Percentiles rank a stretch among this genome's conserved stretches.
Evolutionary conservation across 1,140 invertebrate species (phyloP).

Genomic region (Drosophila nasuta): DNA sequence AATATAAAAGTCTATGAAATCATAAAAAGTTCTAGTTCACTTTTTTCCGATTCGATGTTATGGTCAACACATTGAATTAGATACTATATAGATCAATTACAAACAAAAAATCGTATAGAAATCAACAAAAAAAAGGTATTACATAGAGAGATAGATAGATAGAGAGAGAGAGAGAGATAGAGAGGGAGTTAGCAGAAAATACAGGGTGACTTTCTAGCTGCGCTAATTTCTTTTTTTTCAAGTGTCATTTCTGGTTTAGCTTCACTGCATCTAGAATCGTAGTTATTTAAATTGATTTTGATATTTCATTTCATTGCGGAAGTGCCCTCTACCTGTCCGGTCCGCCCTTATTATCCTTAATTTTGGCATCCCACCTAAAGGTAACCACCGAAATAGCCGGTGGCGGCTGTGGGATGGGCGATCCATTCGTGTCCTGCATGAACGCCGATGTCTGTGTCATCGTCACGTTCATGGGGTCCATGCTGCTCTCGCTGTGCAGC

Average conservation of each 20-base stretch:
- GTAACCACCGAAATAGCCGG: slow-evolving; percentile 93
- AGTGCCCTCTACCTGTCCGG: slow-evolving; percentile 88
- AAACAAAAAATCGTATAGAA: slow-evolving; percentile 36
- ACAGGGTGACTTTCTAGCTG: slow-evolving; percentile 52
- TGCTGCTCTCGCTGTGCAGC: slow-evolving; percentile 50
- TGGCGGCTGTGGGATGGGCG: slow-evolving; percentile 85
- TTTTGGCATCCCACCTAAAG: slow-evolving; percentile 90
- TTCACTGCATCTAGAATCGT: slow-evolving; percentile 47
- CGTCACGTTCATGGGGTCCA: slow-evolving; percentile 76
- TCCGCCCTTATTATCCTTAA: slow-evolving; percentile 86
- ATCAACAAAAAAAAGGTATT: slow-evolving; percentile 23
- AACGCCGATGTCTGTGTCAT: slow-evolving; percentile 73
- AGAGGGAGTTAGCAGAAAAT: slow-evolving; percentile 43
- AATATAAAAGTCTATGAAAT: neutral
- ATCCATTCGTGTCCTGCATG: slow-evolving; percentile 85
- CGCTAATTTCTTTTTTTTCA: slow-evolving; percentile 6
- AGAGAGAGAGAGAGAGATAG: slow-evolving; percentile 1
- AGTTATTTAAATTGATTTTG: slow-evolving; percentile 16
- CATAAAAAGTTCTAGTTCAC: neutral
- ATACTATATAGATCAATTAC: slow-evolving; percentile 31
- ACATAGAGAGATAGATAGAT: slow-evolving; percentile 29
- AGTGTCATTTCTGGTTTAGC: slow-evolving; percentile 44
- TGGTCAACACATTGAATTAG: slow-evolving; percentile 13
- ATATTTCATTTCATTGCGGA: slow-evolving; percentile 48
- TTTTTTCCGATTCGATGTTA: slow-evolving; percentile 12